A percentile compares a stretch with the other conserved stretches of the same genome.
Conservation (phyloP, 2,888 invertebrate genomes). For the Deilephila elpenor region DNA sequence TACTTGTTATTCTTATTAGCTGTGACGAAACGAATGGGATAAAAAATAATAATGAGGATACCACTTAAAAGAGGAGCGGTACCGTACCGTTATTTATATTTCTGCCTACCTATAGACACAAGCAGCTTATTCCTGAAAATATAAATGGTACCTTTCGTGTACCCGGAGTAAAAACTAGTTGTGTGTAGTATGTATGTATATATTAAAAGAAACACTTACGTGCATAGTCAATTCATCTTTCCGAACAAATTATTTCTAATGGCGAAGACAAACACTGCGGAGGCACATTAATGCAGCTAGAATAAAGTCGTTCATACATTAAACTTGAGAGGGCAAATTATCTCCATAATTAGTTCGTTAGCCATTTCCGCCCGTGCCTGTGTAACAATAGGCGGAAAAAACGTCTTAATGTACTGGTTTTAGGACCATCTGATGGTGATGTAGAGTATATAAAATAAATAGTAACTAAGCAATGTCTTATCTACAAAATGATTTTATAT, state of each 20-base stretch:
- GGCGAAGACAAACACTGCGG: background rate
- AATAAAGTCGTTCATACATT: slow-evolving; percentile 9
- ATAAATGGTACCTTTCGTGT: no score
- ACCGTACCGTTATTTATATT: no score
- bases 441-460: background rate
- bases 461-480: background rate
- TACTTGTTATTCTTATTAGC: no score
- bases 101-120: no score
- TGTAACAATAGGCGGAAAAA: slow-evolving; percentile 23
- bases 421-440: background rate
- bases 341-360: slow-evolving; percentile 12
- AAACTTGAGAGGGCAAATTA: slow-evolving; percentile 13
- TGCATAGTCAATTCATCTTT: background rate
- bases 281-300: background rate
- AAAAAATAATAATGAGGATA: no score
- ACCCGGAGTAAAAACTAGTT: background rate
- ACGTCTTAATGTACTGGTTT: background rate
- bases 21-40: no score
- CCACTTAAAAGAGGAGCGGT: no score
- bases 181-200: background rate
- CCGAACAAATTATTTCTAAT: background rate
- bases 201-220: background rate
- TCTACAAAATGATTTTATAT: no score
- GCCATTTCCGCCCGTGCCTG: slow-evolving; percentile 8
- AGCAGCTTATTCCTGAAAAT: no score